These are phyloP conservation scores for Pelosia muscerda DNA, from an alignment of 2,888 invertebrate genomes.

Conservation along the genomic window DNA sequence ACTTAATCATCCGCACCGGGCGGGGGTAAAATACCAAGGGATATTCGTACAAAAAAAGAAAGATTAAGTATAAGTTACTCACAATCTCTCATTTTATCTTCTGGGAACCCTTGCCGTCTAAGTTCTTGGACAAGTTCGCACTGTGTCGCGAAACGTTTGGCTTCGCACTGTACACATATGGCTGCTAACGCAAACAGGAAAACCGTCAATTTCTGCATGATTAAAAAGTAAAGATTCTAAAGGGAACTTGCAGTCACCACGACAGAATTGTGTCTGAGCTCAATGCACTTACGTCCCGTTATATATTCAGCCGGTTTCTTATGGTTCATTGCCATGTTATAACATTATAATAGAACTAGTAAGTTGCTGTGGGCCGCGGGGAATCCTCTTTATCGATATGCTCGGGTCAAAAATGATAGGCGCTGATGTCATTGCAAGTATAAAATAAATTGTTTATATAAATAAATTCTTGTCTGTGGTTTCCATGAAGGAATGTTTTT, in stretches of 20 bases:
- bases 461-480: no score
- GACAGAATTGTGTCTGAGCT: conserved; percentile 6
- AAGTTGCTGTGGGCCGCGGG: conserved; percentile 34
- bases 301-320: conserved; percentile 22
- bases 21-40: background rate
- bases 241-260: background rate
- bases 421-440: conserved; percentile 5
- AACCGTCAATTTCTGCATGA: conserved; percentile 22
- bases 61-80: conserved; percentile 45
- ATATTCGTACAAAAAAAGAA: background rate
- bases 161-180: conserved; percentile 41
- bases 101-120: conserved; percentile 66
- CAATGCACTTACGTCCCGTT: conserved; percentile 14
- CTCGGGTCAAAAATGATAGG: conserved; percentile 31
- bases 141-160: conserved; percentile 55
- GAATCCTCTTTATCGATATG: conserved; percentile 42
- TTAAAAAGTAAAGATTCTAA: background rate
- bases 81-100: conserved; percentile 67
- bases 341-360: background rate
- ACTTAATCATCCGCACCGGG: background rate
- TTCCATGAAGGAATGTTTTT: no score
- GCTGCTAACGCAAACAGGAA: conserved; percentile 17
- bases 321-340: background rate
- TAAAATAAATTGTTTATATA: background rate
- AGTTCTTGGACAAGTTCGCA: conserved; percentile 65